These are phyloP conservation scores for Centruroides vittatus DNA, from an alignment of 1,140 invertebrate species.

Conservation along the genomic window DNA sequence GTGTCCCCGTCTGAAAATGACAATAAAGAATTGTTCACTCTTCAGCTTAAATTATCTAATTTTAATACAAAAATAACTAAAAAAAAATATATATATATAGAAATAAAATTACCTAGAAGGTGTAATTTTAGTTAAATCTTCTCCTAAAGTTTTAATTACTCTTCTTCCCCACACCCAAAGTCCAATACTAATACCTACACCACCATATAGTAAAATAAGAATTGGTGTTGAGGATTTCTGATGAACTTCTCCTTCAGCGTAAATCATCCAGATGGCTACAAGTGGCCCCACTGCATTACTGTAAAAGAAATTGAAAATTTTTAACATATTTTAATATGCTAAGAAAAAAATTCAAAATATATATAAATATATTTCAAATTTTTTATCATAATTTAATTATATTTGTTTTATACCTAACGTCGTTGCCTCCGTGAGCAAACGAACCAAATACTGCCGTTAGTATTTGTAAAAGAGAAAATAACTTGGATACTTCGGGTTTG, in stretches of 20 bases:
- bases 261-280: constrained; percentile 86
- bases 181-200: constrained; percentile 86
- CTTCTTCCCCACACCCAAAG: constrained; percentile 90
- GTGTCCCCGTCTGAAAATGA: too few species aligned
- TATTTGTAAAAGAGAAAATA: constrained; percentile 92
- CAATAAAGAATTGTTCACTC: too few species aligned
- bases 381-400: background rate
- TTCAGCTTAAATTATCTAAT: too few species aligned
- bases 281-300: constrained; percentile 92
- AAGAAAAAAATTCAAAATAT: background rate
- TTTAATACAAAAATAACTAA: too few species aligned
- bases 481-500: constrained; percentile 45
- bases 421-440: constrained; percentile 97
- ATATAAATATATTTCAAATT: background rate
- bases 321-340: background rate
- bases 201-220: constrained; percentile 83
- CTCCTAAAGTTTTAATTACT: constrained; percentile 92
- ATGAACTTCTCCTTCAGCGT: constrained; percentile 34
- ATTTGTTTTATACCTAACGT: constrained; percentile 46
- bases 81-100: background rate
- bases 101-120: constrained; percentile 64
- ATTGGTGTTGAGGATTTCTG: constrained; percentile 73
- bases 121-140: constrained; percentile 92
- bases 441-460: constrained; percentile 93
- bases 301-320: constrained; percentile 14